These are phyloP conservation scores for Steinernema feltiae DNA, from an alignment of 1,140 invertebrate species.

Conservation along the genomic window DNA sequence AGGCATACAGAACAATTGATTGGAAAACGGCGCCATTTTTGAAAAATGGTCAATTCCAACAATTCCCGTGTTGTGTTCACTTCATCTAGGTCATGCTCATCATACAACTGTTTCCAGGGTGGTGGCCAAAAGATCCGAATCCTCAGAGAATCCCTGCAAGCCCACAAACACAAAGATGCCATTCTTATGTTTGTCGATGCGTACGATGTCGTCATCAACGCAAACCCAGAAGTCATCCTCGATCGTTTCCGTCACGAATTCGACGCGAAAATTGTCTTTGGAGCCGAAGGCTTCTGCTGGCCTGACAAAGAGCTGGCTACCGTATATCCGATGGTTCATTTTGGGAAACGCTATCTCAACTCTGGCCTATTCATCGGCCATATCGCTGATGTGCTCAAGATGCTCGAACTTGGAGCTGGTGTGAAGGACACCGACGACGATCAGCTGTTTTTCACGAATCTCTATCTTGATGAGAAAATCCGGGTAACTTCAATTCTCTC, in stretches of 20 bases:
- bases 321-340: conserved; percentile 63
- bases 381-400: conserved; percentile 69
- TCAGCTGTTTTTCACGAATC: conserved; percentile 85
- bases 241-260: conserved; percentile 68
- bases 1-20: too few species aligned
- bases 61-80: neutral
- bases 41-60: neutral
- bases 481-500: conserved; percentile 62
- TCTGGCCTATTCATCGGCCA: conserved; percentile 75
- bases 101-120: conserved; percentile 64
- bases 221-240: conserved; percentile 68
- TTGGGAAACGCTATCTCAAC: conserved; percentile 80
- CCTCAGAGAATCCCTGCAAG: conserved; percentile 63
- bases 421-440: conserved; percentile 79
- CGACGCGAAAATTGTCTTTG: conserved; percentile 75
- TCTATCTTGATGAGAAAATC: conserved; percentile 71
- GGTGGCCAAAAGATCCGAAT: conserved; percentile 81
- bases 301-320: conserved; percentile 73
- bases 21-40: too few species aligned
- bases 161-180: conserved; percentile 66
- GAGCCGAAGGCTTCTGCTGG: conserved; percentile 90
- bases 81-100: neutral
- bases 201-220: conserved; percentile 87
- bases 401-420: conserved; percentile 59
- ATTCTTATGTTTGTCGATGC: conserved; percentile 86